These are phyloP conservation scores for Sebastolobus altivelis DNA, from an alignment of 2,797 vertebrate genomes.

Conservation along the genomic window DNA sequence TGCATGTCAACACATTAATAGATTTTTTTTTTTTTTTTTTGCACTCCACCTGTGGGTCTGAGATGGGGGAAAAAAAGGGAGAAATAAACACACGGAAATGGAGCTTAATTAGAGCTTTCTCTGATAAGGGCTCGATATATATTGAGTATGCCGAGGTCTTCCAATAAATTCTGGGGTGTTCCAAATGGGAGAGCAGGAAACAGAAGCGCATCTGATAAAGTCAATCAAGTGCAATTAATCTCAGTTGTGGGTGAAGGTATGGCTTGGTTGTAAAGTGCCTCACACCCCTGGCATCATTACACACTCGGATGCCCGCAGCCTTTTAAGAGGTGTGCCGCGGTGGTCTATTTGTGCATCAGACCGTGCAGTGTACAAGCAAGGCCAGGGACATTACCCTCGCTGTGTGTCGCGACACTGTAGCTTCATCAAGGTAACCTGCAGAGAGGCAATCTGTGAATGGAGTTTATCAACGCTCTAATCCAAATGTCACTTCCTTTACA, in stretches of 20 bases:
- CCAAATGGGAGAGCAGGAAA: conserved; percentile 65
- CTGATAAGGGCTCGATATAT: conserved; percentile 72
- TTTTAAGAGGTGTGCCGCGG: conserved; percentile 71
- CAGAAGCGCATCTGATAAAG: conserved; percentile 69
- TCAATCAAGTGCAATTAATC: conserved; percentile 85
- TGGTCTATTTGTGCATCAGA: conserved; percentile 81
- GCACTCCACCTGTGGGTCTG: conserved; percentile 8
- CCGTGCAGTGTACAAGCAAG: conserved; percentile 78
- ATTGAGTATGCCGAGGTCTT: conserved; percentile 69
- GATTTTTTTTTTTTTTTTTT: conserved; percentile 33
- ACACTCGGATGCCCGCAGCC: conserved; percentile 71
- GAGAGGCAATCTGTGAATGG: conserved; percentile 68
- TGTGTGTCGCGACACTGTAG: conserved; percentile 73
- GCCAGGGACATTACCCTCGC: conserved; percentile 77
- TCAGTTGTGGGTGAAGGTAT: conserved; percentile 71
- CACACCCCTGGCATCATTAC: conserved; percentile 73
- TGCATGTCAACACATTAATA: conserved; percentile 33
- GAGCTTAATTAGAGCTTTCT: conserved; percentile 69
- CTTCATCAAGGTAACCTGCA: conserved; percentile 69
- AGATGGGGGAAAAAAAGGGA: conserved; percentile 4
- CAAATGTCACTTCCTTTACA: conserved; percentile 47
- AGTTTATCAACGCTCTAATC: conserved; percentile 55
- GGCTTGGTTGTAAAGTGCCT: conserved; percentile 76
- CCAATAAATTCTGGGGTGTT: conserved; percentile 71
- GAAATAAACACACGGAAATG: conserved; percentile 59